A percentile compares a stretch with the other conserved stretches of the same genome.
phyloP scores from a whole-genome alignment of 2,797 vertebrate genomes.

The Remorina albescens region DNA sequence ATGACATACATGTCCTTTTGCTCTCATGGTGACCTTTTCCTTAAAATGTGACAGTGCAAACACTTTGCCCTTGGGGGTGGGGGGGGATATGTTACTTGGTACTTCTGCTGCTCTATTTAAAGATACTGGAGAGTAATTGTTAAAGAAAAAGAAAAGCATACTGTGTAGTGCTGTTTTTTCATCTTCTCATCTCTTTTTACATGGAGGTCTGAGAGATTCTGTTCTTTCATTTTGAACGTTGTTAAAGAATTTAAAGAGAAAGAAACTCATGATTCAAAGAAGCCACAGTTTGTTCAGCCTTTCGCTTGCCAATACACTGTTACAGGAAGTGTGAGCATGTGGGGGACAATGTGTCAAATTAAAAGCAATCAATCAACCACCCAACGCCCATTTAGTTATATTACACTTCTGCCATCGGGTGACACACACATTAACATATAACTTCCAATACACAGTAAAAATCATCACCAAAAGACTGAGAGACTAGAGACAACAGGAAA shows the following conservation, averaged over 20 bases:
- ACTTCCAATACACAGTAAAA: constrained; percentile 1
- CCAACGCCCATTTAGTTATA: constrained; percentile 8
- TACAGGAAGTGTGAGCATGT: background rate
- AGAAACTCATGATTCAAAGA: background rate
- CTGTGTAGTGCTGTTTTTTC: background rate
- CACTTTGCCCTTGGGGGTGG: constrained; percentile 7
- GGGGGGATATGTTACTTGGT: background rate
- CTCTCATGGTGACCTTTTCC: constrained; percentile 58
- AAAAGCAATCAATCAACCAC: constrained; percentile 47
- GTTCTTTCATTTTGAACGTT: background rate
- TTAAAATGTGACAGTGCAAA: constrained; percentile 18
- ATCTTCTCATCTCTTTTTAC: background rate
- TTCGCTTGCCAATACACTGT: background rate
- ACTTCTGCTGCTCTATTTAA: constrained; percentile 13
- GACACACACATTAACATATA: constrained; percentile 7
- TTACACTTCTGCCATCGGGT: background rate
- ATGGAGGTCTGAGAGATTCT: background rate
- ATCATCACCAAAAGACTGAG: constrained; percentile 13
- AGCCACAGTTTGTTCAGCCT: background rate
- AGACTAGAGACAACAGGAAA: constrained; percentile 32
- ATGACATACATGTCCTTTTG: constrained; percentile 37
- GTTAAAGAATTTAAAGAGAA: background rate
- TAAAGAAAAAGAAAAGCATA: background rate
- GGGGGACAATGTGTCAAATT: constrained; percentile 11
- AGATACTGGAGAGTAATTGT: background rate